Evolutionary conservation across 2,888 invertebrate genomes (phyloP), one percentile per base, ranked within the genome.

Genomic region (Bellardia bayeri): DNA sequence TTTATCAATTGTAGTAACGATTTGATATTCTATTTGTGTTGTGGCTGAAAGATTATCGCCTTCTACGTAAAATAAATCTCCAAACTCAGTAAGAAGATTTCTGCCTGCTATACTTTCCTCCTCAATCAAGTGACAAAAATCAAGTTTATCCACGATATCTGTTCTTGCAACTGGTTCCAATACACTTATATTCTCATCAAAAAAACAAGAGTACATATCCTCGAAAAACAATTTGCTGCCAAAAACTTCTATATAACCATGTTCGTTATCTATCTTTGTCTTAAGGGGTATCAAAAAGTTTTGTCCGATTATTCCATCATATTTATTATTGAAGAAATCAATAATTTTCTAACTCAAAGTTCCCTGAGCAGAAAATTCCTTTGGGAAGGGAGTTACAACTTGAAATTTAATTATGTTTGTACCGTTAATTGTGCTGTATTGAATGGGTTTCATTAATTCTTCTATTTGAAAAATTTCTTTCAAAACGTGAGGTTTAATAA

Each of bases 181-280:
- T 8, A n/a, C 23, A 66, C 42, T 42, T 42, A 66, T 42, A 8
- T 66, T 42, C 74, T 68, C 42, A 13, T 33, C 40, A 61, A 40
- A 14, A n/a, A 37, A 61, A 61, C 68, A 49, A 63, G n/a, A 54
- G 72, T 71, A 64, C 64, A 49, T 6, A 78, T 82, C 66, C 63
- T 71, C 37, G 40, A 75, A 33, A 64, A 64, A 42, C 8, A 42
- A 64, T 64, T 64, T 64, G 16, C 42, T 64, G 40, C 40, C 16
- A 11, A 64, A 40, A 14, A 64, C 16, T 23, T 64, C 64, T 11
- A 37, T 37, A 37, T 37, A 37, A 37, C 37, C 37, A 37, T 37
- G 37, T 37, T 37, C 37, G 37, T 37, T 37, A 37, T 37, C 6
- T 37, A 37, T 37, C 6, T 6, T 37, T 4, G 37, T 37, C 37